Conservation (phyloP, 2,797 vertebrate species). For the Pseudochromis fuscus region DNA sequence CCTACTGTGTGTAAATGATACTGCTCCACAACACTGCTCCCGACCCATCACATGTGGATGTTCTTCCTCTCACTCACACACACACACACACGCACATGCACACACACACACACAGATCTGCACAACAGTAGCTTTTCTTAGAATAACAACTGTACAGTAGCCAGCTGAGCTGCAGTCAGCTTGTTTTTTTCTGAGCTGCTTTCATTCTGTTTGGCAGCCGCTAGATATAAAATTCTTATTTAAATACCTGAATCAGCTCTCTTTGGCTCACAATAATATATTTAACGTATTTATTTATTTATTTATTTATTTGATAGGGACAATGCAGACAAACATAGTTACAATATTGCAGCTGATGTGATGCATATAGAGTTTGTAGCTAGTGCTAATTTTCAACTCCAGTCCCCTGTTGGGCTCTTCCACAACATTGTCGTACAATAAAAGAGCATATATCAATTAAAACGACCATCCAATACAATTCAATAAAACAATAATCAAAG, state of each 20-base stretch:
- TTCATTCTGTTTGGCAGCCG: slow-evolving; percentile 54
- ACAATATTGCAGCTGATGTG: no score
- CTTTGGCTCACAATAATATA: no score
- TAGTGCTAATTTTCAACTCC: no score
- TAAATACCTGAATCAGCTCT: slow-evolving; percentile 21
- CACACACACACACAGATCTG: slow-evolving; percentile 17
- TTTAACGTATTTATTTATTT: no score
- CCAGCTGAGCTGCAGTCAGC: slow-evolving; percentile 44
- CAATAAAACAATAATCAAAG: no score
- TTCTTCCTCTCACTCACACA: slow-evolving; percentile 15
- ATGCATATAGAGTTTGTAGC: no score
- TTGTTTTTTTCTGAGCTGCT: slow-evolving; percentile 30
- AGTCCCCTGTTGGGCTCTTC: no score
- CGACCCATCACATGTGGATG: slow-evolving; percentile 6
- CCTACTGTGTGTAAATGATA: slow-evolving; percentile 13
- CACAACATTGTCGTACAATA: no score
- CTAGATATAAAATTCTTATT: slow-evolving; percentile 30
- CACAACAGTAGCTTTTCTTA: slow-evolving; percentile 39
- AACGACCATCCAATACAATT: no score
- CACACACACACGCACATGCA: slow-evolving; percentile 10
- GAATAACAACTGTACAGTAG: slow-evolving; percentile 49
- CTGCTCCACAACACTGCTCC: slow-evolving; percentile 20
- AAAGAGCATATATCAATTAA: no score
- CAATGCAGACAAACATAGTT: no score
- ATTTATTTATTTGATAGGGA: no score